Conservation (phyloP, 1,140 invertebrate genomes). For the Zaprionus kolodkinae region DNA sequence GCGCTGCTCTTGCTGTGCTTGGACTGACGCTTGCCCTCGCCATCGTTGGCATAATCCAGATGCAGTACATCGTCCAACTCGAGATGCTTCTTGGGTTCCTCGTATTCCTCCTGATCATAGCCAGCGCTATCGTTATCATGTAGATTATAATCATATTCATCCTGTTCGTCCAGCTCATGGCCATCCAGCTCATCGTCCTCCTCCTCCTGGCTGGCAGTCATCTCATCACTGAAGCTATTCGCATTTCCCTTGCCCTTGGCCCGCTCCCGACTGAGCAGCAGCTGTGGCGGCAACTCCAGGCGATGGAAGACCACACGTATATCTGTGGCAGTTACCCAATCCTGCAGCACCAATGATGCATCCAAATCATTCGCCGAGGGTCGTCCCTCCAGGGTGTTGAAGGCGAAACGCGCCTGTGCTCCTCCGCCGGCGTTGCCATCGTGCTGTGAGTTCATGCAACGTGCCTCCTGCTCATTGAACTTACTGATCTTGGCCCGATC, state of each 20-base stretch:
- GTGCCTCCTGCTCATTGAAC: conserved; percentile 96
- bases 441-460: conserved; percentile 94
- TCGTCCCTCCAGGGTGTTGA: conserved; percentile 97
- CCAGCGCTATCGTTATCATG: conserved; percentile 81
- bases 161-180: conserved; percentile 73
- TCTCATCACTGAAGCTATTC: conserved; percentile 82
- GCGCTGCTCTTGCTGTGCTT: conserved; percentile 62
- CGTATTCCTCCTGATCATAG: conserved; percentile 80
- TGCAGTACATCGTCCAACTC: conserved; percentile 77
- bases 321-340: conserved; percentile 99
- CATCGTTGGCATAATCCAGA: conserved; percentile 79
- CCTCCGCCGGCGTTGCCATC: conserved; percentile 86
- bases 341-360: conserved; percentile 97
- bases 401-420: conserved; percentile 91
- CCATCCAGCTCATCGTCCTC: conserved; percentile 60
- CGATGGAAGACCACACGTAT: conserved; percentile 97
- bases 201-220: conserved; percentile 70
- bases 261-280: conserved; percentile 70
- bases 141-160: conserved; percentile 78
- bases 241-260: conserved; percentile 74
- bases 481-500: conserved; percentile 94
- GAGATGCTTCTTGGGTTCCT: conserved; percentile 80
- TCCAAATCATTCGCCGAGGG: conserved; percentile 98
- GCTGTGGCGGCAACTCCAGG: conserved; percentile 88
- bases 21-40: conserved; percentile 50